phyloP scores from a whole-genome alignment of 2,113 vertebrate species.

The Ochotona curzoniae region DNA sequence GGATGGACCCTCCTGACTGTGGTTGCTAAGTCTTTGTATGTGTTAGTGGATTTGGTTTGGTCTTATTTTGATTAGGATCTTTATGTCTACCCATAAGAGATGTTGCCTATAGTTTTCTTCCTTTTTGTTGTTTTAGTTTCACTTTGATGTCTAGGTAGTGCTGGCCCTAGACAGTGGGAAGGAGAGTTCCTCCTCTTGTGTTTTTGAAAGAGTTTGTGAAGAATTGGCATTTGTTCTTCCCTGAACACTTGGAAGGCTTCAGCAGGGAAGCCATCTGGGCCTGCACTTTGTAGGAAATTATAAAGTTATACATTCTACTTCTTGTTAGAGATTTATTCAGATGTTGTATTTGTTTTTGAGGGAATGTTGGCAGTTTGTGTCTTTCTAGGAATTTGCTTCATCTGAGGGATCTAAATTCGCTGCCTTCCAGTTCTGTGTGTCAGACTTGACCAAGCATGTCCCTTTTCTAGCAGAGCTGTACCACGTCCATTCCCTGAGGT shows the following conservation, averaged over 20 bases:
- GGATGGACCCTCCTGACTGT: background rate
- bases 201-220: constrained; percentile 12
- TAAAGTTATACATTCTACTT: background rate
- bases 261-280: background rate
- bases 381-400: constrained; percentile 18
- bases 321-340: background rate
- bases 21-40: background rate
- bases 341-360: constrained; percentile 6
- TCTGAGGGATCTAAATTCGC: background rate
- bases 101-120: background rate
- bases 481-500: background rate
- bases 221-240: background rate
- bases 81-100: background rate
- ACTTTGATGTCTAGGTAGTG: background rate
- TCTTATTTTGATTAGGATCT: constrained; percentile 10
- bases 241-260: constrained; percentile 7
- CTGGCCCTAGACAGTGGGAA: background rate
- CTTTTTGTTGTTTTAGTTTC: background rate
- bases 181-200: background rate
- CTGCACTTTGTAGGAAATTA: background rate
- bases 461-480: background rate
- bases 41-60: constrained; percentile 3
- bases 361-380: background rate
- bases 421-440: background rate
- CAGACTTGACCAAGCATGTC: background rate